Conservation (phyloP, 1,140 invertebrate species). For the Microplitis demolitor region DNA sequence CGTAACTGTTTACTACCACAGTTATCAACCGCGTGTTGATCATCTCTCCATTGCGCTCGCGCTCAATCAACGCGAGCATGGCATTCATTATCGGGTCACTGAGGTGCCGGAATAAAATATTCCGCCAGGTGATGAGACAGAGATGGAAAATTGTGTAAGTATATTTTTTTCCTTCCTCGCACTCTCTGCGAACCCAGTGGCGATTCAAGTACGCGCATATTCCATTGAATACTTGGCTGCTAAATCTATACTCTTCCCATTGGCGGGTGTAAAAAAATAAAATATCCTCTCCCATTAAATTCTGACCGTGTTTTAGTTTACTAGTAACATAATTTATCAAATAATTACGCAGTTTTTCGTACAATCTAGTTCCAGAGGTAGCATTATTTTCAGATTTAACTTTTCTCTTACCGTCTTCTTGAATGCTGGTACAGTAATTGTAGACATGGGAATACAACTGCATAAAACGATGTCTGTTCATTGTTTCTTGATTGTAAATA, state of each 20-base stretch:
- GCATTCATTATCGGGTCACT: conserved; percentile 91
- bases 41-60: conserved; percentile 94
- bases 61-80: conserved; percentile 93
- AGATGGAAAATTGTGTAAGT: conserved; percentile 99
- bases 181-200: conserved; percentile 98
- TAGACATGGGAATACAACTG: conserved; percentile 94
- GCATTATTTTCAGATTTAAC: conserved; percentile 72
- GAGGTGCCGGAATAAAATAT: conserved; percentile 90
- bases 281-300: conserved; percentile 94
- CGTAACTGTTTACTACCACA: conserved; percentile 84
- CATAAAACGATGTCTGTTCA: conserved; percentile 87
- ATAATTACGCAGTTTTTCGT: conserved; percentile 91
- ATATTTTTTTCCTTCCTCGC: conserved; percentile 94
- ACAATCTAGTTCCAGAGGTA: conserved; percentile 96
- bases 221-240: conserved; percentile 95
- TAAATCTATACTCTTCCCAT: conserved; percentile 99
- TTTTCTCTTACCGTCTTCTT: conserved; percentile 69
- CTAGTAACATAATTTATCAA: conserved; percentile 77
- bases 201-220: conserved; percentile 97
- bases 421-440: conserved; percentile 95
- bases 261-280: conserved; percentile 94
- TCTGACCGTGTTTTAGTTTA: conserved; percentile 85
- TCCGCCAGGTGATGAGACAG: conserved; percentile 95
- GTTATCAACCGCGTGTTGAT: conserved; percentile 96
- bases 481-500: conserved; percentile 84